Base-by-base conservation (phyloP, 1,140 invertebrate genomes). In the Bombus superbus region DNA sequence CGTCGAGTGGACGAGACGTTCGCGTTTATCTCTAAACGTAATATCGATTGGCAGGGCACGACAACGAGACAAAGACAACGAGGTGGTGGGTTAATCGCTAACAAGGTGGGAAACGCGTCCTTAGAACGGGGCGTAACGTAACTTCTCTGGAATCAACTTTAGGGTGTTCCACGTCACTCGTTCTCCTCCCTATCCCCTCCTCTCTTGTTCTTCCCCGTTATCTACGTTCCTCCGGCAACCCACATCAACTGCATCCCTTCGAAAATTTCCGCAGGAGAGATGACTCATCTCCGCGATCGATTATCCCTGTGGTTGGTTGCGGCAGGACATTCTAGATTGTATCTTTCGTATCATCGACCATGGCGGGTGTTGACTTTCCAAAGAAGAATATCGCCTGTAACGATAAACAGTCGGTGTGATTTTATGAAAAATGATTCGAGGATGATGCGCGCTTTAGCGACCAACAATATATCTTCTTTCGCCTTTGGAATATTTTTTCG, bases 281-380 rank as follows among this genome's bases (percentile, higher is more conserved):
- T 92, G 91, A 92, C 80, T 92, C 91, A 92, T 92, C 91, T 75
- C 40, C 44, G 38, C 86, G 78, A 92, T 92, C 90, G 90, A 92
- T 92, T 91, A 90, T 91, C 75, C 81, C 78, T 15, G 44, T 53
- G 57, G 44, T 42, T 90, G 86, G 79, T 74, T 73, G 62, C 79
- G 78, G 35, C 80, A 62, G 77, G 32, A 64, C 80, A 81, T 68
- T 81, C 53, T 72, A 83, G 68, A 89, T 71, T 74, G 66, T 76
- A 88, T 79, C 77, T 42, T 8, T 28, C 32, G 68, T 38, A 18
- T 77, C n/a, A 47, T 42, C 68, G 57, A n/a, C 47, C 13, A 13
- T 1, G 62, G 28, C 3, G 53, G 2, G 73, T 75, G 82, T 89
- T 76, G 76, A 76, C 59, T 42, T 59, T 74, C 38, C 42, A 15